Evolutionary conservation across 2,888 invertebrate species (phyloP).

Genomic region (Tachina lurida): DNA sequence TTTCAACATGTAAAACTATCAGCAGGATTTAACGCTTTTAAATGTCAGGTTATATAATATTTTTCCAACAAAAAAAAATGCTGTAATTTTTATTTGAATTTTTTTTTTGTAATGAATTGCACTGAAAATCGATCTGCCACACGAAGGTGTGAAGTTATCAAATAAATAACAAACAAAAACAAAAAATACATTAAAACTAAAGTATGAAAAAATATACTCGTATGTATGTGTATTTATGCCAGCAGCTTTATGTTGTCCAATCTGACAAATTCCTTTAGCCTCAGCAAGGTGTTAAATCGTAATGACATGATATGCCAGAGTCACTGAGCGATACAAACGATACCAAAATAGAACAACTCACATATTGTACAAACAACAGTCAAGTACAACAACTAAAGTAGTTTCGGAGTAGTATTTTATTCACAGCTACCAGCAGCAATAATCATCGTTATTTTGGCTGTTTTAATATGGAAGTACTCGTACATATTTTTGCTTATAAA

Average conservation of each 20-base stretch:
- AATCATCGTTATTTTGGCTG: constrained; percentile 25
- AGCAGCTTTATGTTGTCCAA: constrained; percentile 61
- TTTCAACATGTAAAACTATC: neutral
- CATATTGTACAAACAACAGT: neutral
- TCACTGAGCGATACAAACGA: constrained; percentile 58
- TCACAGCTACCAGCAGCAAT: constrained; percentile 23
- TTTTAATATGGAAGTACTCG: neutral
- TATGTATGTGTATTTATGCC: constrained; percentile 32
- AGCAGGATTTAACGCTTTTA: constrained; percentile 33
- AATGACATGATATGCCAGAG: constrained; percentile 71
- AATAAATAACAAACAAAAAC: constrained; percentile 20
- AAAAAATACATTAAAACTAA: constrained; percentile 19
- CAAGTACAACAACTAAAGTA: neutral
- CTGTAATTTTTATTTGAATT: neutral
- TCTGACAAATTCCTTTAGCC: constrained; percentile 71
- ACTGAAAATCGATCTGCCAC: neutral
- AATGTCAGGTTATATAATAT: neutral
- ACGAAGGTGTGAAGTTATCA: constrained; percentile 4
- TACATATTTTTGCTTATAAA: neutral
- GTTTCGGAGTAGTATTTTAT: constrained; percentile 19
- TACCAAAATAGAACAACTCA: neutral
- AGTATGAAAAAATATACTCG: constrained; percentile 13
- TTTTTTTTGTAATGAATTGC: neutral
- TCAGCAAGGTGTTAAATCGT: constrained; percentile 72
- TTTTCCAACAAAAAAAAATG: neutral